phyloP scores from a whole-genome alignment of 2,113 vertebrate genomes.

The Anser cygnoides region DNA sequence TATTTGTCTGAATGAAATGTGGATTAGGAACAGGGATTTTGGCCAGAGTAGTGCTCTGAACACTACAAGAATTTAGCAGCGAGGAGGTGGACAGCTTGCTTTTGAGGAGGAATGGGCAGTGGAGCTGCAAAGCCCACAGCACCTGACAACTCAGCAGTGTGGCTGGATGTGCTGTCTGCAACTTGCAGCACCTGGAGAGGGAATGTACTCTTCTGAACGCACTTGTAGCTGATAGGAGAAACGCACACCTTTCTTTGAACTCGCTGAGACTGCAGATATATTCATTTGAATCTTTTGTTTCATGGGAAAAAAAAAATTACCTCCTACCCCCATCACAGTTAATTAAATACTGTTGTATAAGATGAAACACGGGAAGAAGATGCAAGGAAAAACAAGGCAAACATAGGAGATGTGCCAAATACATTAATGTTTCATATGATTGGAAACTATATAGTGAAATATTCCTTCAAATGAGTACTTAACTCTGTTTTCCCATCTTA shows the following conservation, averaged over 20 bases:
- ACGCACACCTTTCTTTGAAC: neutral
- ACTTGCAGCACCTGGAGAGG: fast-evolving
- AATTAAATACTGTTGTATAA: neutral
- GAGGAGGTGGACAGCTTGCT: neutral
- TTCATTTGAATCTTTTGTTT: neutral
- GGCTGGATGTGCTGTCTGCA: neutral
- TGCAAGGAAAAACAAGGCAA: neutral
- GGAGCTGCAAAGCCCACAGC: fast-evolving
- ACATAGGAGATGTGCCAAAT: neutral
- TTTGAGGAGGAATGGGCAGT: neutral
- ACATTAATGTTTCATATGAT: neutral
- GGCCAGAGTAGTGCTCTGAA: neutral
- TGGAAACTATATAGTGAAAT: neutral
- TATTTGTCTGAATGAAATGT: neutral
- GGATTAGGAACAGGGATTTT: neutral
- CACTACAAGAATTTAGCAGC: fast-evolving
- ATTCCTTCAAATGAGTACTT: neutral
- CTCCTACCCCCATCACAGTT: fast-evolving
- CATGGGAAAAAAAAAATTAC: neutral
- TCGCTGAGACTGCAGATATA: neutral
- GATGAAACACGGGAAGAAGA: neutral
- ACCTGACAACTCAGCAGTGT: no score
- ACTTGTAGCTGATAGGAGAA: no score
- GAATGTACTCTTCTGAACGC: neutral
- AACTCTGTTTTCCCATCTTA: neutral